These are phyloP conservation scores for Perdita meconis DNA, from an alignment of 2,888 invertebrate genomes.

Conservation along the genomic window DNA sequence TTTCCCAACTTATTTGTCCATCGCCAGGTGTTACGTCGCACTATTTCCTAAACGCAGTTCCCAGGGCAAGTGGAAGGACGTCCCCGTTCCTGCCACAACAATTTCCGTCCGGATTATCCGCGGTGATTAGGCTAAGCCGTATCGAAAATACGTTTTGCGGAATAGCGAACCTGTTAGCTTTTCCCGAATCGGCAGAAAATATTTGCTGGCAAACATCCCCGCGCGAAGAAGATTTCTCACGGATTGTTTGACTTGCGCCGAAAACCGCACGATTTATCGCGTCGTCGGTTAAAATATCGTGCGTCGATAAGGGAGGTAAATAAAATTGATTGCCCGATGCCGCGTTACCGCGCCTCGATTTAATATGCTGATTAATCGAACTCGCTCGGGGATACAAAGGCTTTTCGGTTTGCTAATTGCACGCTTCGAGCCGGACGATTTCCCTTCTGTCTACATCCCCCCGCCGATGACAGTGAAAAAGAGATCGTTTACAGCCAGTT, in stretches of 20 bases:
- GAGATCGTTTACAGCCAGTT: slow-evolving; percentile 60
- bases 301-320: slow-evolving; percentile 16
- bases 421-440: slow-evolving; percentile 24
- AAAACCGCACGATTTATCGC: slow-evolving; percentile 7
- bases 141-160: slow-evolving; percentile 30
- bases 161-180: slow-evolving; percentile 27
- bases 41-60: not conserved
- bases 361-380: slow-evolving; percentile 47
- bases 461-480: slow-evolving; percentile 62
- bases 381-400: slow-evolving; percentile 29
- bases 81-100: slow-evolving; percentile 15
- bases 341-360: slow-evolving; percentile 36
- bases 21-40: slow-evolving; percentile 37
- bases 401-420: slow-evolving; percentile 42
- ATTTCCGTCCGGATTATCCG: slow-evolving; percentile 48
- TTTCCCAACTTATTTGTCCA: slow-evolving; percentile 24
- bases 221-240: not conserved
- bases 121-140: slow-evolving; percentile 47
- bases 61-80: not conserved
- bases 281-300: not conserved
- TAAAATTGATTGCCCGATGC: slow-evolving; percentile 37
- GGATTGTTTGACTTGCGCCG: slow-evolving; percentile 16
- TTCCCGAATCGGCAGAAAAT: slow-evolving; percentile 27
- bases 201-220: slow-evolving; percentile 19
- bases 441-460: slow-evolving; percentile 37